Conservation (phyloP, 2,888 invertebrate genomes). For the Drepanosiphum platanoidis region DNA sequence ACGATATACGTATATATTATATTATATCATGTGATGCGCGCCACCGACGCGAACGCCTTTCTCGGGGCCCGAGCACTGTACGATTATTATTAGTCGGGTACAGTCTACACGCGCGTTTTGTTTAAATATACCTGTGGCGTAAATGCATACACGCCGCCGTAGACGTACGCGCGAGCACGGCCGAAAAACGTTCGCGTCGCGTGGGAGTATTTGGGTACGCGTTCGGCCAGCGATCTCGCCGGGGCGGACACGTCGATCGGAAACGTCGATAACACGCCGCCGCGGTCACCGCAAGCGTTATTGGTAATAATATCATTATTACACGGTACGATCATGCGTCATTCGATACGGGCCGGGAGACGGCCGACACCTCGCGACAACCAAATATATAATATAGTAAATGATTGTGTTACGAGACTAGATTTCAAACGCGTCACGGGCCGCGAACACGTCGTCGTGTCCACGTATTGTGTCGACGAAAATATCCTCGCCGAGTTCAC, state of each 20-base stretch:
- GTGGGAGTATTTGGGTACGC: too few species aligned
- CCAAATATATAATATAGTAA: too few species aligned
- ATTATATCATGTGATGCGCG: too few species aligned
- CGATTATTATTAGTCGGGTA: constrained; percentile 20
- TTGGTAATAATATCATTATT: too few species aligned
- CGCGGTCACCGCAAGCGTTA: constrained; percentile 4
- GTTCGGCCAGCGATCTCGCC: neutral
- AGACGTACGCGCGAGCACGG: too few species aligned
- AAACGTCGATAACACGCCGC: constrained; percentile 11
- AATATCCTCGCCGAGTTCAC: neutral
- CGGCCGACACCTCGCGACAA: neutral
- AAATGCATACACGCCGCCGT: too few species aligned
- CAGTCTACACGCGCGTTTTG: neutral
- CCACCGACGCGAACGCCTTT: constrained; percentile 18
- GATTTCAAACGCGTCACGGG: neutral
- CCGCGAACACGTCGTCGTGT: neutral
- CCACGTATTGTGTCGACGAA: neutral
- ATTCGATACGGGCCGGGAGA: neutral
- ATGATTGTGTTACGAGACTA: neutral
- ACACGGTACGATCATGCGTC: neutral
- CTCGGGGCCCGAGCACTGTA: neutral
- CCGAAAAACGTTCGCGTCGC: neutral
- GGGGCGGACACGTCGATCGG: constrained; percentile 5
- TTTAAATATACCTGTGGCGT: too few species aligned
- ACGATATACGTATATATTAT: neutral